phyloP scores from a whole-genome alignment of 2,888 invertebrate species.

The Agrilus biguttatus region DNA sequence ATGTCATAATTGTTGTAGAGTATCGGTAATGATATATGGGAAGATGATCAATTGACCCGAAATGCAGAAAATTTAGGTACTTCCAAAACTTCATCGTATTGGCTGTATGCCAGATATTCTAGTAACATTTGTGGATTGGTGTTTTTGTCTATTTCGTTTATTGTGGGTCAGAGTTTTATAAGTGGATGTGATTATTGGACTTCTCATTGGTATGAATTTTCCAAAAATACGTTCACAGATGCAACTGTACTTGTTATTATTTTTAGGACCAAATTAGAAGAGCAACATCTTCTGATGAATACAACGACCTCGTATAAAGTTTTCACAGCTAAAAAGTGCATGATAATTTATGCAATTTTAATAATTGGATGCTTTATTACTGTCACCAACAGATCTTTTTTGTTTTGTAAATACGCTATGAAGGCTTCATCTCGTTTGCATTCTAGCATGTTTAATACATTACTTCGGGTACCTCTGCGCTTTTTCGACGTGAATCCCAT shows the following conservation, averaged over 20 bases:
- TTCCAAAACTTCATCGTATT: slow-evolving; percentile 5
- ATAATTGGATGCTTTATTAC: slow-evolving; percentile 22
- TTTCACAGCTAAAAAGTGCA: slow-evolving; percentile 3
- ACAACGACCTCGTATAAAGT: too few species aligned
- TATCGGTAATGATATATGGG: slow-evolving; percentile 9
- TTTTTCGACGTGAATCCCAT: slow-evolving; percentile 58
- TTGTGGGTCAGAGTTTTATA: slow-evolving; percentile 9
- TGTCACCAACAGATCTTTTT: slow-evolving; percentile 44
- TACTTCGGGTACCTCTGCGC: slow-evolving; percentile 48
- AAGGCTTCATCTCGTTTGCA: slow-evolving; percentile 64
- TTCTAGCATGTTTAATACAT: slow-evolving; percentile 67
- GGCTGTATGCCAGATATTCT: slow-evolving; percentile 11
- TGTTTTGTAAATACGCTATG: slow-evolving; percentile 52
- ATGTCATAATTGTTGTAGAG: neutral
- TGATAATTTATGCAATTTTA: slow-evolving; percentile 29
- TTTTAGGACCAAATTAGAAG: too few species aligned
- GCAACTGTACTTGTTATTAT: too few species aligned
- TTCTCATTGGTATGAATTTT: slow-evolving; percentile 10
- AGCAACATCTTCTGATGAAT: too few species aligned
- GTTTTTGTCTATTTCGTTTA: slow-evolving; percentile 4
- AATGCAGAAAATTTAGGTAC: slow-evolving; percentile 11
- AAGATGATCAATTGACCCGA: slow-evolving; percentile 9
- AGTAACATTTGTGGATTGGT: slow-evolving; percentile 9
- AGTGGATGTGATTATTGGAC: slow-evolving; percentile 13
- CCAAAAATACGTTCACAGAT: too few species aligned